Evolutionary conservation across 2,797 vertebrate species (phyloP).

Genomic region (Varecia variegata): DNA sequence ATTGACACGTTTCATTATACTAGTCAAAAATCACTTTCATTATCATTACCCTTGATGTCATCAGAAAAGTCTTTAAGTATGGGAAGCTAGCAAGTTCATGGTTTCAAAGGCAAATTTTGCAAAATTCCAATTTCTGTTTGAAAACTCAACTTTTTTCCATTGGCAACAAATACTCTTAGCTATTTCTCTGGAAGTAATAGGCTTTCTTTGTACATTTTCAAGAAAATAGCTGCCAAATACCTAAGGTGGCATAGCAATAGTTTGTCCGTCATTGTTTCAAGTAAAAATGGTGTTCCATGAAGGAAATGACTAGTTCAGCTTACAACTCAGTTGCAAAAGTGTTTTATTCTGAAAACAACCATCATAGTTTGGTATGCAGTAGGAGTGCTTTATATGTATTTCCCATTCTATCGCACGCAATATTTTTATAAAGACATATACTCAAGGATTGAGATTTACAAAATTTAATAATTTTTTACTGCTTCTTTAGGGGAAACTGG

Average conservation of each 20-base stretch:
- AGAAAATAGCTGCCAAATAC: neutral
- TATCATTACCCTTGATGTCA: neutral
- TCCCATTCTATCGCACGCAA: neutral
- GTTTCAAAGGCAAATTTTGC: neutral
- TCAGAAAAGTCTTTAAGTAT: neutral
- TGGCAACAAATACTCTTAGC: neutral
- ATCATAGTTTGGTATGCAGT: neutral
- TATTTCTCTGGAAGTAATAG: neutral
- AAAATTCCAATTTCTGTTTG: conserved; percentile 15
- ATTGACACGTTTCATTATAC: neutral
- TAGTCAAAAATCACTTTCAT: neutral
- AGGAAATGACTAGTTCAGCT: neutral
- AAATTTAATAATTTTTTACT: neutral
- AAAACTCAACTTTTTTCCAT: neutral
- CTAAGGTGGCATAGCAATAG: neutral
- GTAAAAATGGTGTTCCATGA: neutral
- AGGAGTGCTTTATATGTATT: neutral
- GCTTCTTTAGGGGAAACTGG: neutral
- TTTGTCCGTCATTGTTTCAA: neutral
- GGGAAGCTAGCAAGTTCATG: neutral
- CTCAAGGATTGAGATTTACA: neutral
- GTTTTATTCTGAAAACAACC: neutral
- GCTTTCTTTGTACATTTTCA: neutral
- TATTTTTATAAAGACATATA: neutral
- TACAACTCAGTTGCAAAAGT: neutral